Base-by-base conservation (phyloP, 1,140 invertebrate genomes). In the Rhopalosiphum maidis region DNA sequence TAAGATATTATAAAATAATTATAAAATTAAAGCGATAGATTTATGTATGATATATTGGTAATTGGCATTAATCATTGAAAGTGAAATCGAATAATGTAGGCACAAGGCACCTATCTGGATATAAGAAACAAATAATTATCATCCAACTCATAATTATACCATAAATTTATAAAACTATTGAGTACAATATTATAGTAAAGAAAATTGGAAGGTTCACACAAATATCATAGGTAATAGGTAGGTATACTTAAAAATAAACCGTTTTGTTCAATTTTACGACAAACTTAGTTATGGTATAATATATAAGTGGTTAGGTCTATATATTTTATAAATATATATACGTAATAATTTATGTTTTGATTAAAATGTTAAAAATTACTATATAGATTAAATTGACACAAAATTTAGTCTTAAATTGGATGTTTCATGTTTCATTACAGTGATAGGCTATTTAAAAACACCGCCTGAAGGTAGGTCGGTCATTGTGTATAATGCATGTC, bases 361-460 rank as follows among this genome's bases (percentile, higher is more conserved):
- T 60, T n/a, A 90, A 22, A 90, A 60, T 60, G 3, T 90, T 68
- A 90, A 43, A 90, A 48, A 68, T 90, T 23, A 43, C 8, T 68
- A 55, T 55, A 90, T 25, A 90, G 68, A 68, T 46, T 5, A 55
- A 90, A 90, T 90, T 90, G 89, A 90, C 89, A 90, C 54, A 68
- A 41, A 60, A 90, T 90, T 68, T 46, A 90, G 37, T 90, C 89
- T 90, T 90, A 43, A 68, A 43, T n/a, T 90, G 41, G 35, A 43
- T 60, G 48, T 54, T 35, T 22, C 35, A 30, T 68, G 30, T 11
- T 11, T 46, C 46, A 68, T 30, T 23, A 60, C 21, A 89, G 35
- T 48, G 43, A 30, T 87, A 51, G 8, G 11, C n/a, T 6, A 77
- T 77, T 77, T 77, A 77, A 77, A 68, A 77, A 21, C 15, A 30